Evolutionary conservation across 2,888 invertebrate genomes (phyloP).

Genomic region (Epistrophella euchroma): DNA sequence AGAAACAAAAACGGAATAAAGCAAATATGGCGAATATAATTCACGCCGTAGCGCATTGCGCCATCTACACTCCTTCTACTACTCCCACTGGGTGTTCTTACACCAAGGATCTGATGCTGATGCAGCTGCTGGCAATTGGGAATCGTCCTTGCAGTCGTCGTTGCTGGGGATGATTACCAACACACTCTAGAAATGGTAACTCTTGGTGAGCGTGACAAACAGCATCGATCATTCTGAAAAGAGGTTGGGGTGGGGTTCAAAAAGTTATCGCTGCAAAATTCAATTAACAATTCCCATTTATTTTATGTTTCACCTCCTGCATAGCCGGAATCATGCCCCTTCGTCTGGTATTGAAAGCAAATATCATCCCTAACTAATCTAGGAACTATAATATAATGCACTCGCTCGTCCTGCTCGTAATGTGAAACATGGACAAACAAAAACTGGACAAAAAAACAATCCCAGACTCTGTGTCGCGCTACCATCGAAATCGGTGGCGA

Average conservation of each 20-base stretch:
- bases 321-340: background rate
- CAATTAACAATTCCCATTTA: slow-evolving; percentile 75
- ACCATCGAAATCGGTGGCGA: slow-evolving; percentile 12
- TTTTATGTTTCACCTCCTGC: slow-evolving; percentile 52
- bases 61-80: slow-evolving; percentile 8
- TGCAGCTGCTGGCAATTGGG: slow-evolving; percentile 20
- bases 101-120: slow-evolving; percentile 1
- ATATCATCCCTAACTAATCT: slow-evolving; percentile 51
- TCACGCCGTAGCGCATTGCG: slow-evolving; percentile 64
- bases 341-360: slow-evolving; percentile 22
- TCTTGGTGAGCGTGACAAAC: slow-evolving; percentile 70
- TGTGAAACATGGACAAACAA: slow-evolving; percentile 58
- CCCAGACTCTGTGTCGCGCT: slow-evolving; percentile 21
- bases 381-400: slow-evolving; percentile 59
- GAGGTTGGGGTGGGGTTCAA: slow-evolving; percentile 27
- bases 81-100: slow-evolving; percentile 6
- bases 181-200: slow-evolving; percentile 39
- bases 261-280: slow-evolving; percentile 72
- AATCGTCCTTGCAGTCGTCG: slow-evolving; percentile 7
- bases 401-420: slow-evolving; percentile 22
- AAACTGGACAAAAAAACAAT: slow-evolving; percentile 44
- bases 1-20: slow-evolving; percentile 49
- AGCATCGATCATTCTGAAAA: slow-evolving; percentile 62
- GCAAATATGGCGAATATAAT: slow-evolving; percentile 62
- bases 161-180: slow-evolving; percentile 34